Conservation (phyloP, 2,888 invertebrate species). For the Hydropsyche betteni region DNA sequence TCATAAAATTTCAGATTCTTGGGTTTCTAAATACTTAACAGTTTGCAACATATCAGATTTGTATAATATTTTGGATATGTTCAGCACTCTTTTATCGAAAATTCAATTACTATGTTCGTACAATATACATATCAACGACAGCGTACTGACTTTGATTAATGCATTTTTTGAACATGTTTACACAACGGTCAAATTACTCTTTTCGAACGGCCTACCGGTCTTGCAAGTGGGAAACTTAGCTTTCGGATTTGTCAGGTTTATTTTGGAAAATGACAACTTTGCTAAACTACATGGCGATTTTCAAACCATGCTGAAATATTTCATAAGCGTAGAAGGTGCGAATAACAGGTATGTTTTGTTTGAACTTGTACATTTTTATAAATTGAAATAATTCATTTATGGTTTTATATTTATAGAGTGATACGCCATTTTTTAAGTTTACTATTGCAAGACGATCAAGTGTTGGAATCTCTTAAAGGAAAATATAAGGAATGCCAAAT, state of each 20-base stretch:
- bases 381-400: background rate
- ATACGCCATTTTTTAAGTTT: constrained; percentile 45
- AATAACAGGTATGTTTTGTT: constrained; percentile 51
- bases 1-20: constrained; percentile 52
- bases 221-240: constrained; percentile 53
- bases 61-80: constrained; percentile 52
- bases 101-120: constrained; percentile 48
- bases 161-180: constrained; percentile 53
- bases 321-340: constrained; percentile 49
- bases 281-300: constrained; percentile 47
- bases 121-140: constrained; percentile 40
- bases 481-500: constrained; percentile 41
- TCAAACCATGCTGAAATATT: constrained; percentile 51
- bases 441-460: constrained; percentile 48
- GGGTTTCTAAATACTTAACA: constrained; percentile 53
- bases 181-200: constrained; percentile 51
- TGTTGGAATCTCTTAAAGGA: constrained; percentile 39
- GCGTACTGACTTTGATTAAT: constrained; percentile 47
- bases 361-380: background rate
- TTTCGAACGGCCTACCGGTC: constrained; percentile 46
- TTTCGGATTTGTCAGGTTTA: constrained; percentile 51
- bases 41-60: constrained; percentile 53
- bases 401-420: constrained; percentile 39
- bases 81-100: constrained; percentile 51
- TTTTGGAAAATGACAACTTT: constrained; percentile 50